Percentiles rank a stretch among this genome's conserved stretches.
phyloP scores from a whole-genome alignment of 2,888 invertebrate genomes.

The Argyra leucocephala region DNA sequence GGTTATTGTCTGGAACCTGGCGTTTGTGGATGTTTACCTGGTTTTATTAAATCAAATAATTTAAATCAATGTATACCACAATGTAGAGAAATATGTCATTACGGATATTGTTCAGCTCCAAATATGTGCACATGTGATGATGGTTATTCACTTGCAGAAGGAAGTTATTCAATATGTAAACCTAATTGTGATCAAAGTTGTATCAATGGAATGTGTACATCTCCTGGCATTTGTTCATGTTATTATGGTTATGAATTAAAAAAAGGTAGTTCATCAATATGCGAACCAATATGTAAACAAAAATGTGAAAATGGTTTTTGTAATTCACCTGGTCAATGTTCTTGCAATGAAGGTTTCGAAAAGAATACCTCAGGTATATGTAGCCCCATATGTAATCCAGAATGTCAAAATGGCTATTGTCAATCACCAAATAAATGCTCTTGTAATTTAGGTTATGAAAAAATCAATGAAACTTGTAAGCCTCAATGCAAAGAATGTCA shows the following conservation, averaged over 20 bases:
- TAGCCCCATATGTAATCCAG: constrained; percentile 39
- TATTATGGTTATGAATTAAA: constrained; percentile 24
- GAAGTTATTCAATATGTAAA: constrained; percentile 33
- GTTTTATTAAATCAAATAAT: constrained; percentile 30
- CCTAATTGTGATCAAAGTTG: constrained; percentile 34
- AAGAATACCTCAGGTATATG: constrained; percentile 40
- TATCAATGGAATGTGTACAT: constrained; percentile 31
- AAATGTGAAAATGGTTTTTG: constrained; percentile 37
- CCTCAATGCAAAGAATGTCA: constrained; percentile 39
- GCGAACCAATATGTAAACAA: constrained; percentile 35
- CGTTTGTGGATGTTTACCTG: constrained; percentile 50
- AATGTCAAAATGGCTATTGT: constrained; percentile 49
- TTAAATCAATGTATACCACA: constrained; percentile 30
- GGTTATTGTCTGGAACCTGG: constrained; percentile 49
- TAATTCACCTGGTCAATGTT: constrained; percentile 34
- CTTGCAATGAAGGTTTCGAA: constrained; percentile 35
- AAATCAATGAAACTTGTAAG: constrained; percentile 33
- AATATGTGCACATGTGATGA: constrained; percentile 33
- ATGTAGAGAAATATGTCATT: constrained; percentile 36
- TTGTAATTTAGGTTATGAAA: constrained; percentile 49
- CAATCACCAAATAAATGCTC: constrained; percentile 51
- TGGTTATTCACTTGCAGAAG: constrained; percentile 32
- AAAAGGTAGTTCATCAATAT: constrained; percentile 27
- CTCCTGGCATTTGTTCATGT: constrained; percentile 33
- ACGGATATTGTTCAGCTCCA: constrained; percentile 38